Percentiles rank a stretch among this genome's conserved stretches.
Conservation (phyloP, 2,797 vertebrate genomes). For the Bothrops alternatus region DNA sequence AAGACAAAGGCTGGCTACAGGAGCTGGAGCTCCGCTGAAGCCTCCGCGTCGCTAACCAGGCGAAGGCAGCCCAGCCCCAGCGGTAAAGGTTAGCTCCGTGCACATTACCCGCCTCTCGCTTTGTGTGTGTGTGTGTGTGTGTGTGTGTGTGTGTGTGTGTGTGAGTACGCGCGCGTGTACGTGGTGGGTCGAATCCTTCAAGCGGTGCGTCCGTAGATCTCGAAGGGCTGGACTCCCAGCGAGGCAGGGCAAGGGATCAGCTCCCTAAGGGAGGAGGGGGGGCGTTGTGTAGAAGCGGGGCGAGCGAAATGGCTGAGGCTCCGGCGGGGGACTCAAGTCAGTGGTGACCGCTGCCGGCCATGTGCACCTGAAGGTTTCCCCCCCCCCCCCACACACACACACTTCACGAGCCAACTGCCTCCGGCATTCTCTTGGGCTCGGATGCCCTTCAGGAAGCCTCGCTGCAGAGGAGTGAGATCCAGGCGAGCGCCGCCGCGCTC, state of each 20-base stretch:
- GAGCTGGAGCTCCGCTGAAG: slow-evolving; percentile 51
- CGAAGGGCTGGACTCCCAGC: not conserved
- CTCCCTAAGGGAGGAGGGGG: not conserved
- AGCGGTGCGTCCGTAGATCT: not conserved
- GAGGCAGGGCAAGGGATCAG: not conserved
- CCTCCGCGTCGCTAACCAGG: slow-evolving; percentile 39
- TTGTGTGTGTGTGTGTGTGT: not conserved
- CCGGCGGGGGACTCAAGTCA: not conserved
- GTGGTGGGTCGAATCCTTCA: not conserved
- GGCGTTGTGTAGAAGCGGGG: not conserved
- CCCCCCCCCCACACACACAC: not conserved
- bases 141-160: not conserved
- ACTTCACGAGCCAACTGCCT: not conserved
- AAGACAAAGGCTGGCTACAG: slow-evolving; percentile 24
- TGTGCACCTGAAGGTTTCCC: not conserved
- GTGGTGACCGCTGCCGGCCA: not conserved
- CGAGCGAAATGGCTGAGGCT: not conserved
- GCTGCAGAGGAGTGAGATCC: not conserved
- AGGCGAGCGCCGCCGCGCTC: not conserved
- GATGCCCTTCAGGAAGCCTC: not conserved
- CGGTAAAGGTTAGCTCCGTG: slow-evolving; percentile 57
- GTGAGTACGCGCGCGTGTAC: not conserved
- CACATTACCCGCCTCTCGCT: not conserved
- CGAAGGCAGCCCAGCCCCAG: slow-evolving; percentile 34
- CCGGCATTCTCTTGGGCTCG: not conserved